Evolutionary conservation across 2,888 invertebrate genomes (phyloP).

Genomic region (Leucania comma): DNA sequence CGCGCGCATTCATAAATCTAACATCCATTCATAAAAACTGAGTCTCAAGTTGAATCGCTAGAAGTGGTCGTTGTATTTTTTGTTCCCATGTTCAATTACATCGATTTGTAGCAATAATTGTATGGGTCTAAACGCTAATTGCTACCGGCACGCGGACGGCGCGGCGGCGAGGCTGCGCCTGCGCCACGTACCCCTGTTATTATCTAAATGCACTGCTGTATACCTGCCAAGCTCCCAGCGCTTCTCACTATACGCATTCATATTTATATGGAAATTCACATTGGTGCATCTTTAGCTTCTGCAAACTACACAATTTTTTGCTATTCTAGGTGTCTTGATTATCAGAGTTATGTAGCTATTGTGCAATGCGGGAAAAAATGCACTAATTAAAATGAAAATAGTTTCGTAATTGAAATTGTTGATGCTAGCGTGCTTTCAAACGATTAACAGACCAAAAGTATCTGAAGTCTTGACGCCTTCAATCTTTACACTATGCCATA

Average conservation of each 20-base stretch:
- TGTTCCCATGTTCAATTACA: slow-evolving; percentile 63
- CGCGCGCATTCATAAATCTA: slow-evolving; percentile 24
- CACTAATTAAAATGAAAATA: slow-evolving; percentile 40
- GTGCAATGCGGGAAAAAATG: slow-evolving; percentile 21
- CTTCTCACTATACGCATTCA: slow-evolving; percentile 54
- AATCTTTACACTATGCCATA: slow-evolving; percentile 24
- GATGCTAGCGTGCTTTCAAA: slow-evolving; percentile 44
- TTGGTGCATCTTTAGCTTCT: slow-evolving; percentile 24
- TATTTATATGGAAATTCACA: slow-evolving; percentile 48
- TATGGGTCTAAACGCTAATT: slow-evolving; percentile 80
- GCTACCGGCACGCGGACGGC: slow-evolving; percentile 78
- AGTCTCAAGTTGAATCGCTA: slow-evolving; percentile 39
- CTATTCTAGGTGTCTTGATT: neutral
- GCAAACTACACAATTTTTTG: neutral
- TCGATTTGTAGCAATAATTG: slow-evolving; percentile 74
- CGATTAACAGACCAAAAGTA: slow-evolving; percentile 42
- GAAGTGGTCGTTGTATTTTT: slow-evolving; percentile 57
- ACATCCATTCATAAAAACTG: slow-evolving; percentile 52
- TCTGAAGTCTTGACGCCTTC: slow-evolving; percentile 40
- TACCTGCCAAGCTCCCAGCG: slow-evolving; percentile 70
- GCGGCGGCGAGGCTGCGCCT: slow-evolving; percentile 65
- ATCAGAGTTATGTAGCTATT: slow-evolving; percentile 1
- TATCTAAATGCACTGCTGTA: slow-evolving; percentile 75
- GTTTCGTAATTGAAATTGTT: slow-evolving; percentile 45
- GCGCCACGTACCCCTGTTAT: slow-evolving; percentile 74